These are phyloP conservation scores for Liodrosophila aerea DNA, from an alignment of 2,888 invertebrate species.

Conservation along the genomic window DNA sequence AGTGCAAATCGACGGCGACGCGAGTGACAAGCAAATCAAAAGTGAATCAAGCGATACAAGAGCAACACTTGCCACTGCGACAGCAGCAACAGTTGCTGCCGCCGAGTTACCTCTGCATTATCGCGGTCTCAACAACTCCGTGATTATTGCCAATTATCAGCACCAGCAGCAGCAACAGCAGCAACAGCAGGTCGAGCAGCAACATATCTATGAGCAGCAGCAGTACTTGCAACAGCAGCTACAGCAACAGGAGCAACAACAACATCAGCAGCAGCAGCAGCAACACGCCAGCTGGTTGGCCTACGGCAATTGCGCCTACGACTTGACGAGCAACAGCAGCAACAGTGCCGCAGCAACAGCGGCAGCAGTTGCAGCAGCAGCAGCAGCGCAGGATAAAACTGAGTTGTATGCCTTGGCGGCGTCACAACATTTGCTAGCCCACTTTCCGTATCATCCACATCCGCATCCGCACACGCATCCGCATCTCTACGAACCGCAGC, in stretches of 20 bases:
- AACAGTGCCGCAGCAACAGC: slow-evolving; percentile 33
- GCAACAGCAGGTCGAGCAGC: slow-evolving; percentile 58
- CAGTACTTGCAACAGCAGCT: slow-evolving; percentile 61
- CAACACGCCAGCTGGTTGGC: slow-evolving; percentile 57
- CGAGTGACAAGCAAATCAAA: slow-evolving; percentile 71
- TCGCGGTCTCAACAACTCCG: slow-evolving; percentile 80
- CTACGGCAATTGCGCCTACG: slow-evolving; percentile 56
- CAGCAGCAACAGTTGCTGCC: slow-evolving; percentile 24
- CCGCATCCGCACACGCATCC: slow-evolving; percentile 31
- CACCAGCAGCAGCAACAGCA: slow-evolving; percentile 65
- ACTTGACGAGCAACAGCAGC: slow-evolving; percentile 55
- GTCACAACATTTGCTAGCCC: slow-evolving; percentile 62
- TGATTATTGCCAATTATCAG: slow-evolving; percentile 78
- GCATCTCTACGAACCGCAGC: slow-evolving; percentile 59
- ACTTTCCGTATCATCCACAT: slow-evolving; percentile 49
- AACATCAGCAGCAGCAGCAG: slow-evolving; percentile 61
- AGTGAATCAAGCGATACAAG: slow-evolving; percentile 50
- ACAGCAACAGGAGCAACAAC: slow-evolving; percentile 65
- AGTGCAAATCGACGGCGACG: slow-evolving; percentile 34
- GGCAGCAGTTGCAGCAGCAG: slow-evolving; percentile 44
- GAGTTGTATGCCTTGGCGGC: slow-evolving; percentile 60
- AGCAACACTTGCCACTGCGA: slow-evolving; percentile 24
- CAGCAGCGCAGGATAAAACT: slow-evolving; percentile 46
- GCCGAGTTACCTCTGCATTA: slow-evolving; percentile 75
- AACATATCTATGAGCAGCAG: slow-evolving; percentile 63